Evolutionary conservation across 2,113 vertebrate species (phyloP).

Genomic region (Uropsilus gracilis): DNA sequence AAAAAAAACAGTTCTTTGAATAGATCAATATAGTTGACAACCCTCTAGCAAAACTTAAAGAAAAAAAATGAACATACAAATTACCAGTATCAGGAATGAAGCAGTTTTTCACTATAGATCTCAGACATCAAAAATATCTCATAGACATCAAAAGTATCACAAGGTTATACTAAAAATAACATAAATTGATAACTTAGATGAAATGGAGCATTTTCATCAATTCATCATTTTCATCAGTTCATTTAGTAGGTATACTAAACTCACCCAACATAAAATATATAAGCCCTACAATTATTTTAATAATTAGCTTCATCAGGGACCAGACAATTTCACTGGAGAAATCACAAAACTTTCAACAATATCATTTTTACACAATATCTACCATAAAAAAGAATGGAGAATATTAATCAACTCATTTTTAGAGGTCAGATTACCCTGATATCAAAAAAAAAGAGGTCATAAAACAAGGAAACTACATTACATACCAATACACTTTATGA

Average conservation of each 20-base stretch:
- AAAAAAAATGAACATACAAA: neutral
- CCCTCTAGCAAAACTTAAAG: neutral
- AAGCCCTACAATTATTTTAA: slow-evolving; percentile 9
- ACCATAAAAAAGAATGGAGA: slow-evolving; percentile 45
- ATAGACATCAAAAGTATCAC: slow-evolving; percentile 7
- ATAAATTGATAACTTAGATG: slow-evolving; percentile 40
- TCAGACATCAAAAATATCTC: slow-evolving; percentile 20
- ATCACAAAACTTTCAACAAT: neutral
- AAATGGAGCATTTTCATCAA: slow-evolving; percentile 43
- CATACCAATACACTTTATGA: neutral
- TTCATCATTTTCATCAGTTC: slow-evolving; percentile 37
- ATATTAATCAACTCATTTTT: neutral
- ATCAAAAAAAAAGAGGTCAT: neutral
- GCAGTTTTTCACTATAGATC: neutral
- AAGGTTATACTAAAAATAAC: neutral
- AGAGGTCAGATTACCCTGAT: neutral
- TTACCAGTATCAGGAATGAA: neutral
- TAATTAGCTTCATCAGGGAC: neutral
- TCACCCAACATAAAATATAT: slow-evolving; percentile 20
- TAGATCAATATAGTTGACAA: slow-evolving; percentile 10
- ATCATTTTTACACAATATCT: slow-evolving; percentile 21
- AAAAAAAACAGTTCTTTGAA: slow-evolving; percentile 36
- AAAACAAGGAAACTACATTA: neutral
- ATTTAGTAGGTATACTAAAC: too few species aligned
- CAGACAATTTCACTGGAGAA: neutral